phyloP scores from a whole-genome alignment of 2,888 invertebrate genomes.

The Tachina lurida region DNA sequence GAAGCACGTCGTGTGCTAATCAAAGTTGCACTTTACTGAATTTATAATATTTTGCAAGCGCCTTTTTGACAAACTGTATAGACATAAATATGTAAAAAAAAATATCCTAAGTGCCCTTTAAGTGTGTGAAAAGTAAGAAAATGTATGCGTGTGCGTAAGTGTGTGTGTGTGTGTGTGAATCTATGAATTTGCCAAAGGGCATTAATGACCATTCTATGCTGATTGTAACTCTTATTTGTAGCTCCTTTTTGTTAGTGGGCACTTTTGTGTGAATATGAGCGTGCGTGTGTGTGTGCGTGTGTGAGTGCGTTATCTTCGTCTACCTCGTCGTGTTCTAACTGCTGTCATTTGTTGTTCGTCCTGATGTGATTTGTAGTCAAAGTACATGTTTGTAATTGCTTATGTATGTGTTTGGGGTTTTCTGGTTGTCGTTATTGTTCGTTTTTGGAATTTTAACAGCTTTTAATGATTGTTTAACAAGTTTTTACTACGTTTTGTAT shows the following conservation, averaged over 20 bases:
- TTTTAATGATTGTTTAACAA: constrained; percentile 72
- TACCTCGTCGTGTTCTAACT: constrained; percentile 50
- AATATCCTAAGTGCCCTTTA: neutral
- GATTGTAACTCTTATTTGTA: constrained; percentile 47
- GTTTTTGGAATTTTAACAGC: constrained; percentile 70
- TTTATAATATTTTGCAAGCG: neutral
- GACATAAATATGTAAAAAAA: neutral
- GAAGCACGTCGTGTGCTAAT: too few species aligned
- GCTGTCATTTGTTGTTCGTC: constrained; percentile 61
- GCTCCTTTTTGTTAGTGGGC: constrained; percentile 8
- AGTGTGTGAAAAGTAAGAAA: neutral
- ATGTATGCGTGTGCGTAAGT: too few species aligned
- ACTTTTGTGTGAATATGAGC: neutral
- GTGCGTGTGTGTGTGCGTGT: neutral
- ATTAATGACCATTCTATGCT: constrained; percentile 61
- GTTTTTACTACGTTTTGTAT: constrained; percentile 63
- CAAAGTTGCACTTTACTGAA: too few species aligned
- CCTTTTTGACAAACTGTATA: constrained; percentile 12
- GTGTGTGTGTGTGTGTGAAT: too few species aligned
- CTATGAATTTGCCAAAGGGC: constrained; percentile 19
- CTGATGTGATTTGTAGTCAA: constrained; percentile 49
- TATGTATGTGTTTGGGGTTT: constrained; percentile 40
- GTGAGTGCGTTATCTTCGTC: neutral
- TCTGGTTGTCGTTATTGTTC: constrained; percentile 48
- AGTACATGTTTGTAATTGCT: constrained; percentile 45